Conservation (phyloP, 1,140 invertebrate genomes). For the Portunus trituberculatus region DNA sequence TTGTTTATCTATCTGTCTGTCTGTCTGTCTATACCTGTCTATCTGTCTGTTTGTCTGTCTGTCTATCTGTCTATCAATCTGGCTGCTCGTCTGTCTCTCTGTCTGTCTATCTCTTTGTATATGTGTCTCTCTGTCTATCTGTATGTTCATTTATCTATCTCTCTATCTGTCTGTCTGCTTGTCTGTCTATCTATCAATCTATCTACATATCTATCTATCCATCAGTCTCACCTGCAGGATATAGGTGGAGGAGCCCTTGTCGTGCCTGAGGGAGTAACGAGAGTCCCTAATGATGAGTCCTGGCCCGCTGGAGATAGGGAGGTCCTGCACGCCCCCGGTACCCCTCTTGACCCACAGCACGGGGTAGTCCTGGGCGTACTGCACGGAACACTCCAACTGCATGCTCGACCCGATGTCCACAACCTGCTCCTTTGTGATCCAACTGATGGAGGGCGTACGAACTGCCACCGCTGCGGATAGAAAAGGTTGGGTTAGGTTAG, state of each 20-base stretch:
- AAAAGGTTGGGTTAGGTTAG: no score
- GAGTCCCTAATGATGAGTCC: slow-evolving; percentile 92
- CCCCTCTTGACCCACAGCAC: slow-evolving; percentile 77
- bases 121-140: not conserved
- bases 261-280: slow-evolving; percentile 91
- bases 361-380: slow-evolving; percentile 88
- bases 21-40: not conserved
- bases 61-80: not conserved
- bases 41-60: not conserved
- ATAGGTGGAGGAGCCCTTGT: slow-evolving; percentile 89
- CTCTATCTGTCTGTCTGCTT: not conserved
- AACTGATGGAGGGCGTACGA: slow-evolving; percentile 93
- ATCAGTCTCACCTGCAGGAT: slow-evolving; percentile 86
- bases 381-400: slow-evolving; percentile 93
- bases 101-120: not conserved
- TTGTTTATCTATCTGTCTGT: slow-evolving; percentile 26
- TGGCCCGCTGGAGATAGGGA: slow-evolving; percentile 89
- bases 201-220: not conserved
- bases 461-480: slow-evolving; percentile 84
- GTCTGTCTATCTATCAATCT: not conserved
- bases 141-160: not conserved
- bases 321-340: slow-evolving; percentile 76
- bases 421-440: slow-evolving; percentile 94
- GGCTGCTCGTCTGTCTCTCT: no score
- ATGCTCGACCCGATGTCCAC: slow-evolving; percentile 94